phyloP scores from a whole-genome alignment of 2,113 vertebrate genomes.

The Sceloporus tristichus region DNA sequence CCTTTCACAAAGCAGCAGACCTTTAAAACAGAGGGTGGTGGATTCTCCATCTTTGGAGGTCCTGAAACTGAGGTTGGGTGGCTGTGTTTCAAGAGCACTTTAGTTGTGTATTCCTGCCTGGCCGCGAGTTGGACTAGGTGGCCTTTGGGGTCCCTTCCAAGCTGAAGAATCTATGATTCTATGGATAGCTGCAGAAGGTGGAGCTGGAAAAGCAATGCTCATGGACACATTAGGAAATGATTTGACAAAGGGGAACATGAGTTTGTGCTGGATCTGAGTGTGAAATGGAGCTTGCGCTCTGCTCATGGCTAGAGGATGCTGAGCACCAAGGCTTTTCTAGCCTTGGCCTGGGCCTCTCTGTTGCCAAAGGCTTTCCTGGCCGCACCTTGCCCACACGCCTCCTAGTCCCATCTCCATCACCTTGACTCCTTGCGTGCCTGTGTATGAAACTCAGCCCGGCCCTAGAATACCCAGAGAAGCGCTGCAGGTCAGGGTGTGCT shows the following conservation, averaged over 20 bases:
- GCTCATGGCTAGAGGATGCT: not conserved
- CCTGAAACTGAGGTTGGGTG: no score
- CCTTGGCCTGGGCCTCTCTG: not conserved
- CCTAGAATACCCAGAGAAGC: conserved; percentile 1
- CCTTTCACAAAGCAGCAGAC: no score
- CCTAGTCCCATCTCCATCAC: not conserved
- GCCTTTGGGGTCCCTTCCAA: no score
- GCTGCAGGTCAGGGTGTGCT: not conserved
- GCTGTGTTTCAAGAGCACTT: no score
- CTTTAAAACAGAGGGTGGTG: no score
- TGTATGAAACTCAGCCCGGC: conserved; percentile 1
- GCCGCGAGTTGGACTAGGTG: no score
- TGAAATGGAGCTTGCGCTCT: not conserved
- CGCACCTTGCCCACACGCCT: not conserved
- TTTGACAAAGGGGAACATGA: not conserved
- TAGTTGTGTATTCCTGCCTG: no score
- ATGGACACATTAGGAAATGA: no score
- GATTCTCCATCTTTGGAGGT: no score
- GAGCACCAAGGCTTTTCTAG: not conserved
- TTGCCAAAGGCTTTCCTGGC: not conserved
- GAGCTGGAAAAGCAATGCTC: no score
- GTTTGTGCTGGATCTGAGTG: no score
- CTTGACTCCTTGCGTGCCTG: not conserved
- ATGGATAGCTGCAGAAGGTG: not conserved
- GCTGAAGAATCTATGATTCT: no score